These are phyloP conservation scores for Ardeotis arabs DNA, from an alignment of 2,113 vertebrate species.

Conservation along the genomic window DNA sequence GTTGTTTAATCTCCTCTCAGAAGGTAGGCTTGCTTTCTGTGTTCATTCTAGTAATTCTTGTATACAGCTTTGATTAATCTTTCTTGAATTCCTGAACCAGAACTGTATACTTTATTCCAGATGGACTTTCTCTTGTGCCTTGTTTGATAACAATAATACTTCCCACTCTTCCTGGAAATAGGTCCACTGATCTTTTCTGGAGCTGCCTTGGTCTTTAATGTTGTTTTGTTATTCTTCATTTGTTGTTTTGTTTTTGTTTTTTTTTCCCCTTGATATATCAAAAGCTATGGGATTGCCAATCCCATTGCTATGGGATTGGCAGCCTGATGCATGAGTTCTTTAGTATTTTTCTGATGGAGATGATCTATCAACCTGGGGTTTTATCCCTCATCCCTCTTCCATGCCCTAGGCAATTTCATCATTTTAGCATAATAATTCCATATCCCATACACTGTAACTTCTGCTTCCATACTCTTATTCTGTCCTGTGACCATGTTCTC, in stretches of 20 bases:
- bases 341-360: background rate
- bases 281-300: background rate
- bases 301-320: background rate
- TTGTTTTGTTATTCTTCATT: background rate
- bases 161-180: background rate
- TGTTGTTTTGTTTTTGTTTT: background rate
- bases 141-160: background rate
- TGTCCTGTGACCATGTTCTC: background rate
- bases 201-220: background rate
- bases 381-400: background rate
- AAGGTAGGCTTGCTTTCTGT: background rate
- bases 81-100: background rate
- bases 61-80: background rate
- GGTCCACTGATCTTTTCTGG: background rate
- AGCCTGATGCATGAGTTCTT: background rate
- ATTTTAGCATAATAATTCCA: background rate
- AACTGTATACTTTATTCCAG: background rate
- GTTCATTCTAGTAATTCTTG: background rate
- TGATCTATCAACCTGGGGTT: fast-evolving
- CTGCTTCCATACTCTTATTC: background rate
- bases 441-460: background rate
- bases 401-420: background rate
- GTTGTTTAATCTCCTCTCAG: background rate
- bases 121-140: background rate
- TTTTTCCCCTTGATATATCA: background rate